Evolutionary conservation across 2,888 invertebrate genomes (phyloP), one percentile per base, ranked within the genome.

Genomic region (Dilophus febrilis): DNA sequence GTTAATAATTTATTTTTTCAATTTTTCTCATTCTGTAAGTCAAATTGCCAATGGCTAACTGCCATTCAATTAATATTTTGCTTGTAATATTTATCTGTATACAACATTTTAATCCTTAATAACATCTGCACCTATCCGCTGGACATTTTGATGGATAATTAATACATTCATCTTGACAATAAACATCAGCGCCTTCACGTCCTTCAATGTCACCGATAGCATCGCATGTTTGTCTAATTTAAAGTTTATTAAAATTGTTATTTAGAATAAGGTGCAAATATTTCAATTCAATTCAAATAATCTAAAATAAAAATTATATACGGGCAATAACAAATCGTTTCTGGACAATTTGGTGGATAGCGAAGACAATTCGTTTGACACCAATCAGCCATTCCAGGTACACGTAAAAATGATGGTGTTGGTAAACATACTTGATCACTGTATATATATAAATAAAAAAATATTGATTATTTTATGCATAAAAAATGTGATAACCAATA

Each of bases 111-210:
- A n/a, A n/a, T n/a, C n/a, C n/a, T 61, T 60, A 75, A 54, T 73
- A 77, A 56, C 83, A 83, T 47, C 67, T 69, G 58, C 88, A 88
- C 55, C 78, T 71, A 48, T 77, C 64, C 38, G 65, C 61, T 6
- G 83, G 82, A 50, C 85, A 85, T 44, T 68, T 65, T 1, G 81
- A 74, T 5, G 74, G 76, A 57, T 82, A 80, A 34, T 80, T 77
- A 47, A 90, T 72, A 61, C 88, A 90, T 51, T 80, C 72, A 58
- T 88, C 86, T 71, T 84, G 74, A 57, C 90, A 90, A 56, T 83
- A 81, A 19, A 81, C 76, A 50, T 84, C 85, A 1, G 86, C 84
- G 7, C 83, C 86, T 2, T 71, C 69, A 33, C 70, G 66, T 10
- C 78, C 79, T 48, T 70, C 72, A 43, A 82, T 56, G 51, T 83